phyloP scores from a whole-genome alignment of 2,797 vertebrate genomes.

The Muscicapa striata region DNA sequence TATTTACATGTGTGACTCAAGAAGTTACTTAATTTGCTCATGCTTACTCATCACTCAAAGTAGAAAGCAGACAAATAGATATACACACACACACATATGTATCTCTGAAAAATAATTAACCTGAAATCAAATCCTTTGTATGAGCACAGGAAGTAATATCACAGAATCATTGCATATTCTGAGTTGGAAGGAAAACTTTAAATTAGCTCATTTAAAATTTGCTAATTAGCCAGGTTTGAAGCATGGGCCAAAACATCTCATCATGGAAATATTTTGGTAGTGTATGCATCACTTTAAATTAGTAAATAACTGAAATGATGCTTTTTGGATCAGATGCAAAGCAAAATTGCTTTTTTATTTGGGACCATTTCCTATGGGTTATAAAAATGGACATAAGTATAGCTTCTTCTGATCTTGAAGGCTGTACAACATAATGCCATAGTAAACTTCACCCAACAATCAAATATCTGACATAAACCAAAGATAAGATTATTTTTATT shows the following conservation, averaged over 20 bases:
- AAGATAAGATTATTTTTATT: not conserved
- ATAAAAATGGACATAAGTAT: not conserved
- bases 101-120: not conserved
- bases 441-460: not conserved
- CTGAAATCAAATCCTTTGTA: not conserved
- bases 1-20: not conserved
- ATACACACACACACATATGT: too few relatives aligned
- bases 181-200: not conserved
- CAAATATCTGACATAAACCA: not conserved
- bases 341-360: not conserved
- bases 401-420: not conserved
- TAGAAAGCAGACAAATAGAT: not conserved
- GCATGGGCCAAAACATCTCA: accelerated
- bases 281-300: not conserved
- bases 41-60: not conserved
- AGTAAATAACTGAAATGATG: not conserved
- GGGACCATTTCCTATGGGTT: not conserved
- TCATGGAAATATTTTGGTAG: not conserved
- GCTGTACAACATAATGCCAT: not conserved
- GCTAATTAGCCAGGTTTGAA: not conserved
- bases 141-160: not conserved
- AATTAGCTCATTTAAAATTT: not conserved
- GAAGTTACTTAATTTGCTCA: not conserved
- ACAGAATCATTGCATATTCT: not conserved
- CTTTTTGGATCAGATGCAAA: not conserved